Conservation (phyloP, 2,888 invertebrate species). For the Lottia scabra region DNA sequence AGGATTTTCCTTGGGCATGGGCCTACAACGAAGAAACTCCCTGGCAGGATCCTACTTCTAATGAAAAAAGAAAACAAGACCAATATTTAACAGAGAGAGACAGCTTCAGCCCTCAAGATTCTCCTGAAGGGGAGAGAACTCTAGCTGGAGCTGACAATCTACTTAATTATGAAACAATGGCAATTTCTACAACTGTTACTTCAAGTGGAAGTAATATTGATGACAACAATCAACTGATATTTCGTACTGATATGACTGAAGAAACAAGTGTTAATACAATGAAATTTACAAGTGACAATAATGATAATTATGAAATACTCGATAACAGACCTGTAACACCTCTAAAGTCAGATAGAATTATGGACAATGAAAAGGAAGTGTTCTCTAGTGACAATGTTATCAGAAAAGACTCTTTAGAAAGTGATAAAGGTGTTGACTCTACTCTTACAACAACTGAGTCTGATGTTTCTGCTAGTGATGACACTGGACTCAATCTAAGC, state of each 20-base stretch:
- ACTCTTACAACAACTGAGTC: neutral
- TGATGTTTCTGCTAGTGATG: constrained; percentile 17
- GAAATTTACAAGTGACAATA: neutral
- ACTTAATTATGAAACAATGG: constrained; percentile 1
- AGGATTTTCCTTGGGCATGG: constrained; percentile 32
- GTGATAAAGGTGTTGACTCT: constrained; percentile 7
- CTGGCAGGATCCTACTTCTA: constrained; percentile 19
- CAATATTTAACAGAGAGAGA: constrained; percentile 10
- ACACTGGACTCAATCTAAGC: constrained; percentile 21
- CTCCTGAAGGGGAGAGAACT: constrained; percentile 18
- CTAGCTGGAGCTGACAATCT: constrained; percentile 13
- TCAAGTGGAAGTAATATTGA: neutral
- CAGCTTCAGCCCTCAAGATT: constrained; percentile 12
- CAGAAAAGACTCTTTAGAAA: constrained; percentile 1
- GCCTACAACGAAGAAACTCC: constrained; percentile 30
- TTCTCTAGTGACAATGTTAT: neutral
- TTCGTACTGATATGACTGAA: neutral
- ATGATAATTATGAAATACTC: constrained; percentile 16
- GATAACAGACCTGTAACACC: constrained; percentile 10
- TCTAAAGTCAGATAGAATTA: constrained; percentile 12
- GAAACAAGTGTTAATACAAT: neutral
- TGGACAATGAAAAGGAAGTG: constrained; percentile 14
- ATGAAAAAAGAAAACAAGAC: constrained; percentile 20
- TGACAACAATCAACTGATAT: neutral
- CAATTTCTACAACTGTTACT: constrained; percentile 3